Evolutionary conservation across 2,113 vertebrate species (phyloP), one percentile per base, ranked within the genome.

Genomic region (Stictonetta naevosa): DNA sequence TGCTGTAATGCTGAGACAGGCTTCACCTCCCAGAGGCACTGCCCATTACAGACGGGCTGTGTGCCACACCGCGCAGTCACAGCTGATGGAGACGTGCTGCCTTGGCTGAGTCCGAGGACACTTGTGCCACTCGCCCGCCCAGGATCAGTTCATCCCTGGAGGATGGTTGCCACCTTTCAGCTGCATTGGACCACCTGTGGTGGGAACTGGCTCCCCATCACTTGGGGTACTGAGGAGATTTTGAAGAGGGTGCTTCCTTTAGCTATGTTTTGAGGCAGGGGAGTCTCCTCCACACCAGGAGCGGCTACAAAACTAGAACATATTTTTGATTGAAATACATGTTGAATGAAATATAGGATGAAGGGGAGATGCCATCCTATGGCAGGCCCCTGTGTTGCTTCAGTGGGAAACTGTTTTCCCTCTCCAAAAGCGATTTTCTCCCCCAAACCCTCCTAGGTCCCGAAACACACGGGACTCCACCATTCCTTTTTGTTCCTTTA

Each of bases 61-160:
- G 4, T 28, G 34, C 75, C 87, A 71, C 0, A 2, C 22, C 31
- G 53, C 42, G 18, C 11, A 67, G 82, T 67, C 79, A 80, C 23
- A 1, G 7, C 22, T 36, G 71, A 38, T 46, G 77, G 15, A 46
- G 34, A 85, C 6, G 15, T 60, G 62, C 46, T 36, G 18, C 17
- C 33, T 21, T 0, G 5, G 23, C 50, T 10, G 23, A 21, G 15
- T 33, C 5, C 1, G 0, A 4, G 20, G 17, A 6, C 8, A 3
- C 31, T 23, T 0, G 0, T 34, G 44, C 29, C 15, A 34, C 42
- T n/a, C 16, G 10, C 11, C 68, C 52, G 58, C 4, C 8, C 38
- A 9, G 5, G 18, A 29, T 31, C 2, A 6, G 4, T 3, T 50
- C 2, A 2, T 23, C 14, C 63, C 11, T 6, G 40, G 10, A 11